Base-by-base conservation (phyloP, 2,888 invertebrate genomes). In the Mythimna pallens region DNA sequence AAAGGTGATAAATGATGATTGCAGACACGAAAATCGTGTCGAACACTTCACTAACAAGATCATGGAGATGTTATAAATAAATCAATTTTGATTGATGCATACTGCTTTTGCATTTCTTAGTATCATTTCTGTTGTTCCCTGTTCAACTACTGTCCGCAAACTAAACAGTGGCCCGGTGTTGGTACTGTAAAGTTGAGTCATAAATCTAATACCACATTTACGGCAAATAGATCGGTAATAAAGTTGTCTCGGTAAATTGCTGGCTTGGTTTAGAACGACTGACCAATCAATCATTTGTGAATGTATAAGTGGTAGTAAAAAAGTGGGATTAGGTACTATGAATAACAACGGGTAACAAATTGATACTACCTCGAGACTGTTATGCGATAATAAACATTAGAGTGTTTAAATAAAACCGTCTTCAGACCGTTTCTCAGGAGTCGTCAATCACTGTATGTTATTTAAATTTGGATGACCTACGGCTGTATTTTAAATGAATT, bases 201-300 rank as follows among this genome's bases (percentile, higher is more conserved):
- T 91, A 93, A 93, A 93, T 90, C 89, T 87, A 88, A 85, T 78
- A 73, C 76, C 81, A 86, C 85, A 83, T 92, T 92, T 89, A 92
- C 88, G 84, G 89, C 87, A 90, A 91, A 87, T 89, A 87, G 85
- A 89, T 90, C 86, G 86, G 85, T 87, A 87, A 89, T 92, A 91
- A 93, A 93, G 86, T 89, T 89, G 90, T 90, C 87, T 86, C 71
- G 71, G 81, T 84, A 86, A 89, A 88, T 85, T 86, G 82, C 81
- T 76, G 77, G 86, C 85, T 89, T 82, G 78, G 81, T 78, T 85
- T 76, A 86, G 79, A 82, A 81, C 78, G 80, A 67, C 79, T 83
- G 76, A 82, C 86, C 87, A 85, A 90, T 92, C 89, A 92, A 88
- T 87, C 86, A 86, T 87, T 81, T 83, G 81, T 83, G 83, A 81